Conservation (phyloP, 2,888 invertebrate genomes). For the Polietes domitor region DNA sequence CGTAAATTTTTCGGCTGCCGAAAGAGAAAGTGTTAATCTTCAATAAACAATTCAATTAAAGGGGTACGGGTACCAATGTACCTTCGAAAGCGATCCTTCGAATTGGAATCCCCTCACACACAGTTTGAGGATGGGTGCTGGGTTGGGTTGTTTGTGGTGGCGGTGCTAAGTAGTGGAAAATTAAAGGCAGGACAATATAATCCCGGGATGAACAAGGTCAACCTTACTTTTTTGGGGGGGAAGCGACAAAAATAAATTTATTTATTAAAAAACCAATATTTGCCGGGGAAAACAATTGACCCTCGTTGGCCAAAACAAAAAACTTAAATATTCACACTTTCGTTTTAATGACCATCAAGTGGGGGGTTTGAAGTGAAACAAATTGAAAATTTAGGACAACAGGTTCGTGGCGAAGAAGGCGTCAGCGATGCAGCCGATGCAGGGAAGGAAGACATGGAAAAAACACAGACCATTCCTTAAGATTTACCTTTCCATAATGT, state of each 20-base stretch:
- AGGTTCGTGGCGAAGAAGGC: not conserved
- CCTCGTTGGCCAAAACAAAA: not conserved
- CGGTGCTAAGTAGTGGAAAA: conserved; percentile 8
- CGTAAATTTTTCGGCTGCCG: not conserved
- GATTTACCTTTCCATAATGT: no score
- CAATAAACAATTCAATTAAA: conserved; percentile 42
- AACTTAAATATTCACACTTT: not conserved
- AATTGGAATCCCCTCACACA: not conserved
- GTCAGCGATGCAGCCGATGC: no score
- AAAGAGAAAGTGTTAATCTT: conserved; percentile 9
- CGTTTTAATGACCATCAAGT: not conserved
- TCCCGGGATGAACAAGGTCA: no score
- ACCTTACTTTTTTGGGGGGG: not conserved
- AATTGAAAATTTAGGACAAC: not conserved
- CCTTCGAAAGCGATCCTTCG: not conserved
- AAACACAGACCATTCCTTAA: no score
- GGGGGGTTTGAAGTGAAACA: not conserved
- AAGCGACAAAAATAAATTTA: no score
- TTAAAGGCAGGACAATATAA: not conserved
- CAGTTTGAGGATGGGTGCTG: no score
- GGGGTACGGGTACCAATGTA: not conserved
- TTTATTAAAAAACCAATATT: not conserved
- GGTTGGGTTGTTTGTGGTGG: not conserved
- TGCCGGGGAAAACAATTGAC: no score
- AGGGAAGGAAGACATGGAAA: no score